These are phyloP conservation scores for Glaucidium brasilianum DNA, from an alignment of 2,113 vertebrate genomes.

Conservation along the genomic window DNA sequence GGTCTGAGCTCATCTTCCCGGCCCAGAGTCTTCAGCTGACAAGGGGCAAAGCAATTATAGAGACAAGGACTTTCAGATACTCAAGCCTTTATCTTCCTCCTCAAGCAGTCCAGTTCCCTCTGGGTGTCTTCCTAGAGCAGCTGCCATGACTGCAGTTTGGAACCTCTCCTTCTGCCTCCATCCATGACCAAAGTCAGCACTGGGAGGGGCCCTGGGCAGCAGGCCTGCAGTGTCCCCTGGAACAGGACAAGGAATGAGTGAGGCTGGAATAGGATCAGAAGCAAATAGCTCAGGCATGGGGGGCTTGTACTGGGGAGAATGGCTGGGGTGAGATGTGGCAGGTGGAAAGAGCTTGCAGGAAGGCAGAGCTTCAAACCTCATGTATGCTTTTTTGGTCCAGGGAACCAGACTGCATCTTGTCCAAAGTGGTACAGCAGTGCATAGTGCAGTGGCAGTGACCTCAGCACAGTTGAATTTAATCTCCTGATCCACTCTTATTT, in stretches of 20 bases:
- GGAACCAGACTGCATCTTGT: neutral
- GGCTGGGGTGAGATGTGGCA: neutral
- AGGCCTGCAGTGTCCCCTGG: accelerated
- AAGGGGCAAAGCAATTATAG: neutral
- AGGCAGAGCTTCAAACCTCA: neutral
- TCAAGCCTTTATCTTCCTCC: neutral
- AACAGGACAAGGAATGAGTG: neutral
- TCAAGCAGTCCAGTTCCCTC: neutral
- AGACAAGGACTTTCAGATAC: neutral
- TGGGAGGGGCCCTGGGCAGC: neutral
- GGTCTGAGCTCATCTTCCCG: neutral
- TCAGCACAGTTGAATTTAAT: accelerated
- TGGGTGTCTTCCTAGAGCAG: neutral
- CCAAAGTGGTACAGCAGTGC: neutral
- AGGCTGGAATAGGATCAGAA: neutral
- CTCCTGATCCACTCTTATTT: neutral
- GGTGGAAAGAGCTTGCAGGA: neutral
- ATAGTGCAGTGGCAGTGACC: neutral
- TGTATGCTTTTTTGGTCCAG: accelerated
- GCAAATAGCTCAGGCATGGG: neutral
- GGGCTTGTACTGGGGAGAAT: neutral
- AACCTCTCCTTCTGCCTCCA: neutral
- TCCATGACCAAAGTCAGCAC: accelerated
- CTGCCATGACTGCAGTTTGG: neutral
- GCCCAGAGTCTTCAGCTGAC: neutral